phyloP scores from a whole-genome alignment of 2,113 vertebrate species.

The Perca fluviatilis region DNA sequence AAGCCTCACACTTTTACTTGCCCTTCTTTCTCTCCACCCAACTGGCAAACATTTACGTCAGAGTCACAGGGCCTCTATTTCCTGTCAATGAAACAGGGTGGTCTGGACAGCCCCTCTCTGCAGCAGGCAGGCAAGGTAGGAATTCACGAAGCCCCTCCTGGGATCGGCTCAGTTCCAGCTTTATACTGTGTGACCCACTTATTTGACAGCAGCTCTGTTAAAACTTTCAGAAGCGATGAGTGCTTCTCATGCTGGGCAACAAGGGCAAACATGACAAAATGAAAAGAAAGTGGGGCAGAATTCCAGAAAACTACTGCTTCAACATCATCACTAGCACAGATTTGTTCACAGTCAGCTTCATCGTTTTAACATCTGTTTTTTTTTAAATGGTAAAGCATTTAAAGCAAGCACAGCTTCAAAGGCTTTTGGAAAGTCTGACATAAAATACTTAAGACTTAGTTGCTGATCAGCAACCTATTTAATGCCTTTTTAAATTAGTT shows the following conservation, averaged over 20 bases:
- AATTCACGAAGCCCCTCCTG: conserved; percentile 24
- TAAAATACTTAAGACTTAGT: neutral
- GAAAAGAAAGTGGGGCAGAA: conserved; percentile 15
- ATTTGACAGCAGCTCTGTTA: conserved; percentile 64
- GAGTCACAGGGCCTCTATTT: conserved; percentile 18
- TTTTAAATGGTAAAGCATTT: neutral
- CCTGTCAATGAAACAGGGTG: conserved; percentile 16
- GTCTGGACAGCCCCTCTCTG: conserved; percentile 39
- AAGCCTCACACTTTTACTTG: neutral
- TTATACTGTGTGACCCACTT: conserved; percentile 67
- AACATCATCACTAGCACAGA: neutral
- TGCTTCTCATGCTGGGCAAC: conserved; percentile 2
- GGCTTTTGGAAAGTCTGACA: neutral
- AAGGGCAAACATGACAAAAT: conserved; percentile 3
- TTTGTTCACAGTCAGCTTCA: neutral
- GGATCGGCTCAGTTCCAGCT: conserved; percentile 37
- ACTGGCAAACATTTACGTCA: conserved; percentile 5
- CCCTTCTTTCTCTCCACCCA: neutral
- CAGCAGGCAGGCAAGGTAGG: conserved; percentile 19
- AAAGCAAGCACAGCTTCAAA: neutral
- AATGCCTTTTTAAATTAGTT: too few species aligned
- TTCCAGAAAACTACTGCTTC: neutral
- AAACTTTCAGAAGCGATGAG: conserved; percentile 56
- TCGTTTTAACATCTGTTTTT: conserved; percentile 6
- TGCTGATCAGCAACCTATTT: too few species aligned